Conservation (phyloP, 1,140 invertebrate genomes). For the Drosophila baimaii region DNA sequence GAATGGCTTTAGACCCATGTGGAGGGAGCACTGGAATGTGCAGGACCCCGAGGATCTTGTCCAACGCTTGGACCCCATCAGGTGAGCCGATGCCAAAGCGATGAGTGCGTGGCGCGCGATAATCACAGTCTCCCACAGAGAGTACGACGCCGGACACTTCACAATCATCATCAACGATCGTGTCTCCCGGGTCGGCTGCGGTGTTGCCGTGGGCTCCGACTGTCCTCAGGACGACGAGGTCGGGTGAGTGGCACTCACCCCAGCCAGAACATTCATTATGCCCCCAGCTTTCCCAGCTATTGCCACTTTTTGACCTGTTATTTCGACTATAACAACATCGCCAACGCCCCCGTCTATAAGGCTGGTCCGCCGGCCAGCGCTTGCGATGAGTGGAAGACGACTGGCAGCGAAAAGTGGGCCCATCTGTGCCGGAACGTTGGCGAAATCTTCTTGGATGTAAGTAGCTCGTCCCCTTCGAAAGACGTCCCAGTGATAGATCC, state of each 20-base stretch:
- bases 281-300: background rate
- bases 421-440: constrained; percentile 51
- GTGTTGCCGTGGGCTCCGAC: constrained; percentile 22
- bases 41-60: constrained; percentile 28
- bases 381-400: constrained; percentile 32
- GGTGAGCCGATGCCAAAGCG: constrained; percentile 8
- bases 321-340: constrained; percentile 50
- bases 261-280: background rate
- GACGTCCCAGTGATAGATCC: background rate
- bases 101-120: background rate
- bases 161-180: constrained; percentile 48
- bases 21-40: constrained; percentile 7
- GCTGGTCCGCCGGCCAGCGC: constrained; percentile 21
- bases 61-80: background rate
- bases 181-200: constrained; percentile 60
- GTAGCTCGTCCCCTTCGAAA: background rate
- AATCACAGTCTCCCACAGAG: background rate
- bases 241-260: background rate
- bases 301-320: constrained; percentile 56
- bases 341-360: constrained; percentile 28
- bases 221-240: background rate
- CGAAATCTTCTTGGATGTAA: constrained; percentile 32
- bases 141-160: constrained; percentile 27
- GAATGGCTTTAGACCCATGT: constrained; percentile 21
- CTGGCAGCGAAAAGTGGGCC: background rate